These are phyloP conservation scores for Trichonephila clavipes DNA, from an alignment of 1,140 invertebrate species.

Conservation along the genomic window DNA sequence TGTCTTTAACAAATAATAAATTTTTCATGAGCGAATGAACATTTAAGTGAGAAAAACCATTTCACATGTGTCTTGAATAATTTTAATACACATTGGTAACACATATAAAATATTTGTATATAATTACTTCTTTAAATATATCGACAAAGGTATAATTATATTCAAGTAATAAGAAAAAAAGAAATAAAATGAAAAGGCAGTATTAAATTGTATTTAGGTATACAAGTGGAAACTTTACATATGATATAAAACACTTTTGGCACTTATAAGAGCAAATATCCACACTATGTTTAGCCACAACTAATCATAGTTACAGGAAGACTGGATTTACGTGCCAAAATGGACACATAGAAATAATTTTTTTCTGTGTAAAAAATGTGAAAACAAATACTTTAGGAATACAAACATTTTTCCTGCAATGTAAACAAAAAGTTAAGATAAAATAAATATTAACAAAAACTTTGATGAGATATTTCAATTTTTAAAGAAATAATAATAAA, in stretches of 20 bases:
- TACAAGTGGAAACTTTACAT: conserved; percentile 37
- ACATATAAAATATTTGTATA: neutral
- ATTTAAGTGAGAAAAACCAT: neutral
- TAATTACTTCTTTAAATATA: neutral
- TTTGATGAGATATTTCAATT: no score
- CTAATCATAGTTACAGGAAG: conserved; percentile 42
- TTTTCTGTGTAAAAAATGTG: neutral
- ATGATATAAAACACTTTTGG: conserved; percentile 42
- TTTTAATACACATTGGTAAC: neutral
- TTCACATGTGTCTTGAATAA: neutral
- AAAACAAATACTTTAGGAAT: no score
- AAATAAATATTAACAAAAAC: no score
- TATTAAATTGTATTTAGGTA: conserved; percentile 28
- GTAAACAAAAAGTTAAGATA: no score
- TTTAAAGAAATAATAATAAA: no score
- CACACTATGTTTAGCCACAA: conserved; percentile 2
- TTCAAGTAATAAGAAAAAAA: neutral
- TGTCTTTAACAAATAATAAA: neutral
- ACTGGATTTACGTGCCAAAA: conserved; percentile 34
- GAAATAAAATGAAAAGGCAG: neutral
- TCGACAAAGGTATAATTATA: neutral
- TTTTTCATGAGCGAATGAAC: neutral
- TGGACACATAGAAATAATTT: neutral
- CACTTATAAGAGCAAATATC: conserved; percentile 52
- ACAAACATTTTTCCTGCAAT: no score